Conservation (phyloP, 1,140 invertebrate genomes). For the Epicauta chinensis region DNA sequence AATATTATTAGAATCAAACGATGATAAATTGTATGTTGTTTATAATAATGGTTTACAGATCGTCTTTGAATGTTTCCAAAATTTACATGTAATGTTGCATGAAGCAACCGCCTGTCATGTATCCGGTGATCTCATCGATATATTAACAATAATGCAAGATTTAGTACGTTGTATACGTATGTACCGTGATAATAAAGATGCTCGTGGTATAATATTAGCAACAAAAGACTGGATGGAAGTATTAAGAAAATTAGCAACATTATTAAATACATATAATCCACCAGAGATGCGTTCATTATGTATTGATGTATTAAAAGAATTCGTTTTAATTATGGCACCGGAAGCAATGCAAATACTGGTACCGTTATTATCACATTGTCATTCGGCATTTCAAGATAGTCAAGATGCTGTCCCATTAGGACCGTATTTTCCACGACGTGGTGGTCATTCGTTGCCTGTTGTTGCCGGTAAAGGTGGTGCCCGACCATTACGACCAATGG, state of each 20-base stretch:
- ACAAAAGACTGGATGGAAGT: slow-evolving; percentile 83
- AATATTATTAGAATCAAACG: slow-evolving; percentile 80
- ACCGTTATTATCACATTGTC: slow-evolving; percentile 77
- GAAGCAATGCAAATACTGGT: slow-evolving; percentile 77
- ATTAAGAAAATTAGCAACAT: slow-evolving; percentile 73
- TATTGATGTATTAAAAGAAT: slow-evolving; percentile 78
- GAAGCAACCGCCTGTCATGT: slow-evolving; percentile 86
- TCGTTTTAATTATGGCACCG: slow-evolving; percentile 73
- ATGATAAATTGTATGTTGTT: slow-evolving; percentile 81
- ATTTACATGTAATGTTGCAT: slow-evolving; percentile 88
- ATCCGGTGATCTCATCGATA: slow-evolving; percentile 73
- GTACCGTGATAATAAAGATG: slow-evolving; percentile 58
- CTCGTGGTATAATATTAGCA: slow-evolving; percentile 54
- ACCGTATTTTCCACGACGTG: slow-evolving; percentile 65
- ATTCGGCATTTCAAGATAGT: slow-evolving; percentile 71
- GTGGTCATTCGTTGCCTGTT: slow-evolving; percentile 45
- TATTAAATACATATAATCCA: slow-evolving; percentile 88
- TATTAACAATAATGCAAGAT: slow-evolving; percentile 70
- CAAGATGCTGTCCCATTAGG: slow-evolving; percentile 63
- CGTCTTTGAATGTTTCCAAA: slow-evolving; percentile 85
- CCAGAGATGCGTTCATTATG: slow-evolving; percentile 73
- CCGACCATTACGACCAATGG: slow-evolving; percentile 71
- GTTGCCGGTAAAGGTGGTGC: slow-evolving; percentile 52
- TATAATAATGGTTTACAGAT: slow-evolving; percentile 83
- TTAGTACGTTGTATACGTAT: slow-evolving; percentile 63